Evolutionary conservation across 2,888 invertebrate species (phyloP).

Genomic region (Ophonus ardosiacus): DNA sequence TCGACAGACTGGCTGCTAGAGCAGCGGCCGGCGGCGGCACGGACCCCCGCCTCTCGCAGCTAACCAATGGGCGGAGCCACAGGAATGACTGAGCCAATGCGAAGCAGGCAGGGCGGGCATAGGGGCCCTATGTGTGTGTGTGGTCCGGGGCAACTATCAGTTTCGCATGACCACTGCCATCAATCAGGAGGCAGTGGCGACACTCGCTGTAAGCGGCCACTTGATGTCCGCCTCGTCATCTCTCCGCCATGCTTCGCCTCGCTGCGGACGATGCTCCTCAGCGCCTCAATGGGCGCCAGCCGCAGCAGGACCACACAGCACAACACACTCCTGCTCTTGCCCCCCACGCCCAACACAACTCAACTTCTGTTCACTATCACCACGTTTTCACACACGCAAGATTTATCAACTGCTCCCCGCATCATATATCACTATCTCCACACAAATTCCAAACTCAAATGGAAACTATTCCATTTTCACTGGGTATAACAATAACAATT

Average conservation of each 20-base stretch:
- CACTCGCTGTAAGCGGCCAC: slow-evolving; percentile 75
- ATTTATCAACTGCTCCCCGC: neutral
- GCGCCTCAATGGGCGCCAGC: slow-evolving; percentile 37
- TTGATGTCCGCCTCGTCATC: slow-evolving; percentile 73
- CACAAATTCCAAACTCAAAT: neutral
- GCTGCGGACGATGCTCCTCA: slow-evolving; percentile 23
- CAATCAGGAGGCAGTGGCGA: slow-evolving; percentile 77
- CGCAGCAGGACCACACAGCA: slow-evolving; percentile 47
- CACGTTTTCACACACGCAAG: neutral
- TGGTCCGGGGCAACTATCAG: slow-evolving; percentile 73
- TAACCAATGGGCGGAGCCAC: slow-evolving; percentile 19
- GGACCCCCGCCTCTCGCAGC: slow-evolving; percentile 27
- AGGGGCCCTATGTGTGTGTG: slow-evolving; percentile 70
- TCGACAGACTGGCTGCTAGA: slow-evolving; percentile 61
- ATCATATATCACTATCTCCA: neutral
- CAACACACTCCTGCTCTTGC: too few species aligned
- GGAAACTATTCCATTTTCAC: neutral
- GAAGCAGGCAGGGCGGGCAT: slow-evolving; percentile 10
- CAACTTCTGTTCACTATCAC: slow-evolving; percentile 16
- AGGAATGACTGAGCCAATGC: neutral
- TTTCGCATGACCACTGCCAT: slow-evolving; percentile 75
- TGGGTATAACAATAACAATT: neutral
- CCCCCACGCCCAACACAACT: neutral
- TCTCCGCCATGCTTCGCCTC: slow-evolving; percentile 60
- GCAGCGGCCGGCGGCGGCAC: slow-evolving; percentile 66